Conservation (phyloP, 2,888 invertebrate genomes). For the Stegophylla sp. region DNA sequence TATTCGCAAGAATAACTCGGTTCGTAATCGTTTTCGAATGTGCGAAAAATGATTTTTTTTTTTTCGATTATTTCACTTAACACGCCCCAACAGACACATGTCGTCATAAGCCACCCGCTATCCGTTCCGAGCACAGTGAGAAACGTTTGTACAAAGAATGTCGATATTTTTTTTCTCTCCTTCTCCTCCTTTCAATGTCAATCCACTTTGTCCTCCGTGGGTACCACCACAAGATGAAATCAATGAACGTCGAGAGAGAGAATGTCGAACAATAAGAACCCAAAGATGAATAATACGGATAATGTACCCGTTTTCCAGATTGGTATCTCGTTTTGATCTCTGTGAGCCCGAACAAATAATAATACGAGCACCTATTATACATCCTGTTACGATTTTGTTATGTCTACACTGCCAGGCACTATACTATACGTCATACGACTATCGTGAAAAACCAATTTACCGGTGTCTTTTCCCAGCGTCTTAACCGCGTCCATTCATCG, state of each 20-base stretch:
- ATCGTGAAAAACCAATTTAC: not conserved
- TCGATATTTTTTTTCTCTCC: not conserved
- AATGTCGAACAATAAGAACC: conserved; percentile 8
- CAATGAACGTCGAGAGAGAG: not conserved
- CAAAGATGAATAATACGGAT: not conserved
- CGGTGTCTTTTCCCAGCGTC: not conserved
- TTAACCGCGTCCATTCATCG: not conserved
- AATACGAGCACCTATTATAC: not conserved
- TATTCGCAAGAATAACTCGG: not conserved
- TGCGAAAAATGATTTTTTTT: not conserved
- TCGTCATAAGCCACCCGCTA: not conserved
- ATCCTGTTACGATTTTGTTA: not conserved
- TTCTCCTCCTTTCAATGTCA: not conserved
- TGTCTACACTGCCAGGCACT: not conserved
- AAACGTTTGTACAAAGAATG: not conserved
- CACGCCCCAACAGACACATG: not conserved
- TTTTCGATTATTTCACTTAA: not conserved
- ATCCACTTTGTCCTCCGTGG: not conserved
- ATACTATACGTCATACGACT: too few species aligned
- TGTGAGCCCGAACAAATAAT: conserved; percentile 4
- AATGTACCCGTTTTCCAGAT: conserved; percentile 19
- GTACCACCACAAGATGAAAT: conserved; percentile 2
- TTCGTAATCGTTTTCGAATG: not conserved
- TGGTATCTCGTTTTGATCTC: conserved; percentile 29
- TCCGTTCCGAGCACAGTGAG: too few species aligned